These are phyloP conservation scores for Thunnus albacares DNA, from an alignment of 2,797 vertebrate species.

Conservation along the genomic window DNA sequence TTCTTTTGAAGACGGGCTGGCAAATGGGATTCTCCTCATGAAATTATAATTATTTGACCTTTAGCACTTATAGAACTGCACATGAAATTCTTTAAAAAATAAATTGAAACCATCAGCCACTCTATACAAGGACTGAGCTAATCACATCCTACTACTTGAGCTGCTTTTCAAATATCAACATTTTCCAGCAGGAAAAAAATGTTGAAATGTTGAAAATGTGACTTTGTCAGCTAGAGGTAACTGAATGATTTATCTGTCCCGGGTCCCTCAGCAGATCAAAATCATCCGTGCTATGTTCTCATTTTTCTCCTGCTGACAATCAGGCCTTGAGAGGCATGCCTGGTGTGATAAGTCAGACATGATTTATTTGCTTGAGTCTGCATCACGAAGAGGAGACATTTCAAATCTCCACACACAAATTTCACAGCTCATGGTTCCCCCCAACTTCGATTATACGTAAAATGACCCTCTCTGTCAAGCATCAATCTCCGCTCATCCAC, in stretches of 20 bases:
- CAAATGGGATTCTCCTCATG: background rate
- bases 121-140: background rate
- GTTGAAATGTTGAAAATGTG: slow-evolving; percentile 36
- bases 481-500: slow-evolving; percentile 39
- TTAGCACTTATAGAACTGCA: slow-evolving; percentile 1
- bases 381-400: slow-evolving; percentile 53
- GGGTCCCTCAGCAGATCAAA: slow-evolving; percentile 49
- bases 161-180: slow-evolving; percentile 46
- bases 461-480: slow-evolving; percentile 48
- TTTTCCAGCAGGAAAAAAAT: slow-evolving; percentile 17
- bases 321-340: slow-evolving; percentile 57
- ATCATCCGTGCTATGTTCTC: slow-evolving; percentile 53
- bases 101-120: background rate
- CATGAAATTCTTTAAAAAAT: background rate
- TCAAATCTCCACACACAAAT: slow-evolving; percentile 50
- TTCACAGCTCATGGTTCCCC: slow-evolving; percentile 50
- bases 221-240: slow-evolving; percentile 57
- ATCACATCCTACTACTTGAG: slow-evolving; percentile 13
- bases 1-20: no score
- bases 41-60: slow-evolving; percentile 6
- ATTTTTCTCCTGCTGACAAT: slow-evolving; percentile 65
- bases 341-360: slow-evolving; percentile 50
- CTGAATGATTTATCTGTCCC: slow-evolving; percentile 56
- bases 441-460: slow-evolving; percentile 44
- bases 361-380: slow-evolving; percentile 66